Conservation (phyloP, 2,888 invertebrate genomes). For the Cryptocephalus primarius region DNA sequence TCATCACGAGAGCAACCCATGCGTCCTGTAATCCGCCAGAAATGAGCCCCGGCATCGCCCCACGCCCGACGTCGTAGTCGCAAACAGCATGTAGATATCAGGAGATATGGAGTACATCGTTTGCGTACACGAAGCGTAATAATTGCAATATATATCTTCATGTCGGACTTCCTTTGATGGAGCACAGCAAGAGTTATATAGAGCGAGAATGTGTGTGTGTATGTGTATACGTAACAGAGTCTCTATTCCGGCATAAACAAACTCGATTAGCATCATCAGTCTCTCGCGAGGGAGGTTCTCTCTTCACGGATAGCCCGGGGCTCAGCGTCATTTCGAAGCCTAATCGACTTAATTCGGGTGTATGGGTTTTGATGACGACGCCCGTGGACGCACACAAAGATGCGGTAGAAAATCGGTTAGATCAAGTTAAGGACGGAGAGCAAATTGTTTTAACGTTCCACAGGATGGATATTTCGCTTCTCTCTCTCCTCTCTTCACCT, state of each 20-base stretch:
- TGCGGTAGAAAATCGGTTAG: constrained; percentile 29
- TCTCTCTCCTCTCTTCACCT: too few relatives aligned
- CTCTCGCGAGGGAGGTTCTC: neutral
- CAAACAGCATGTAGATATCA: too few relatives aligned
- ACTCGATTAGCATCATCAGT: neutral
- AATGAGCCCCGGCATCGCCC: too few relatives aligned
- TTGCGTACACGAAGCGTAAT: neutral
- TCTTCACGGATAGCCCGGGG: neutral
- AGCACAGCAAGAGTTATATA: too few relatives aligned
- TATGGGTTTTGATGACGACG: constrained; percentile 31
- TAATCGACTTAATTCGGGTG: constrained; percentile 32
- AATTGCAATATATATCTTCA: neutral
- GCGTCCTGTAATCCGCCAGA: neutral
- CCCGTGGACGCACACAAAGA: constrained; percentile 22
- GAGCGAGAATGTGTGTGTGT: too few relatives aligned
- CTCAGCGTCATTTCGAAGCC: constrained; percentile 30
- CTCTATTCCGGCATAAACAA: neutral
- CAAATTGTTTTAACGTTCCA: neutral
- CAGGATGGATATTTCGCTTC: neutral
- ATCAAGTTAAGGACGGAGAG: constrained; percentile 25
- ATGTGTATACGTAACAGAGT: too few relatives aligned
- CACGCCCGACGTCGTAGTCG: too few relatives aligned
- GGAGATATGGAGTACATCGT: too few relatives aligned
- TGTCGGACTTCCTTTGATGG: neutral
- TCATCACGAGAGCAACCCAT: neutral